Base-by-base conservation (phyloP, 2,888 invertebrate genomes). In the Tipula helvola region DNA sequence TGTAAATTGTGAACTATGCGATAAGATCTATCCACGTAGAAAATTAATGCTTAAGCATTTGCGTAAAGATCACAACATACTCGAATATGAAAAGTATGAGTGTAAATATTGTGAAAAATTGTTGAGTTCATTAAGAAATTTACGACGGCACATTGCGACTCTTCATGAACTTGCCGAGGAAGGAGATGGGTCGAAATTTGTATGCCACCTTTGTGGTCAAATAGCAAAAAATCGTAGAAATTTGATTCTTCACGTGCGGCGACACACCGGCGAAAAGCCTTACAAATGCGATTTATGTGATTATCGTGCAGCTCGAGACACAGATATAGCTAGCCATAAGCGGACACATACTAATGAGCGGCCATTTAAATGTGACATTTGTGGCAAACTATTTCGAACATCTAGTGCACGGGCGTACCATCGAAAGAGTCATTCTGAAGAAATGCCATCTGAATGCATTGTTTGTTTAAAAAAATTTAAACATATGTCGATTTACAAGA, bases 191-290 rank as follows among this genome's bases (percentile, higher is more conserved):
- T 1, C 28, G 2, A 28, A 28, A 28, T 41, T 13, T 84, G 16
- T 84, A 2, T 84, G 84, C 28, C 16, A 84, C 28, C 41, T n/a
- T 12, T 84, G 84, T 16, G 84, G 84, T 41, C 16, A 16, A 39
- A 39, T n/a, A 84, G 3, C 39, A 13, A 84, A 84, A 84, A 84
- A 84, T 84, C 13, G 41, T 4, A 13, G 13, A 84, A 84, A 84
- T 84, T 84, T 84, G 13, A 39, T 16, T 7, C 3, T 8, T 39
- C 84, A 84, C 8, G n/a, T 84, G 2, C 84, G 84, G 8, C 13
- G 84, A n/a, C 84, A 84, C 8, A 84, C 84, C 7, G 84, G 84
- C n/a, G 84, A 84, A 39, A 84, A 84, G 39, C 84, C 84, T n/a
- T 84, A 84, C 4, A 41, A 84, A 84, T 84, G 84, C 28, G 41